Evolutionary conservation across 2,113 vertebrate genomes (phyloP).

Genomic region (Antechinus stuartii): DNA sequence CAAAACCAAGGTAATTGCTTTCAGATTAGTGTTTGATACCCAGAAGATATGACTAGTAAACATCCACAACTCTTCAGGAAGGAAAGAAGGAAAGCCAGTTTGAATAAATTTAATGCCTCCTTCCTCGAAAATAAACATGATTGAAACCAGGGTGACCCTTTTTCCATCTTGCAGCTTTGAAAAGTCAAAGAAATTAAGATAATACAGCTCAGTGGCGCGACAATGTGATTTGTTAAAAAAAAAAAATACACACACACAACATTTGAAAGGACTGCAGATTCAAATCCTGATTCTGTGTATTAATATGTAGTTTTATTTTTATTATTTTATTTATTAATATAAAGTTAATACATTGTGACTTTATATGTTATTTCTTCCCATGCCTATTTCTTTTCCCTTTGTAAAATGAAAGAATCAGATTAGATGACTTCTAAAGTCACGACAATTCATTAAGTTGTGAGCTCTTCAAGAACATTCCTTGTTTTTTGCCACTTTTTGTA

Average conservation of each 20-base stretch:
- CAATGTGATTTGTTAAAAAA: neutral
- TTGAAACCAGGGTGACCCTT: constrained; percentile 15
- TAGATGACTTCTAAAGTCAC: neutral
- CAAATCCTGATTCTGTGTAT: neutral
- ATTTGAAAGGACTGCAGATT: neutral
- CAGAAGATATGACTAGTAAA: constrained; percentile 29
- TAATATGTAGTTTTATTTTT: neutral
- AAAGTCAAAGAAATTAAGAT: neutral
- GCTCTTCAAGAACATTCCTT: neutral
- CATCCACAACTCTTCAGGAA: constrained; percentile 8
- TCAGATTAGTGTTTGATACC: constrained; percentile 50
- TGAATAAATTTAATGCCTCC: constrained; percentile 43
- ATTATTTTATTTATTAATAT: no score
- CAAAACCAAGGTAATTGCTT: constrained; percentile 22
- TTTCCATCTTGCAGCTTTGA: constrained; percentile 20
- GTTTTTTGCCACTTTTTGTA: neutral
- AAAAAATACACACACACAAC: neutral
- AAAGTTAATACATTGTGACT: neutral
- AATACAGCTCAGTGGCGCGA: neutral
- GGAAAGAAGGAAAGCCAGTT: constrained; percentile 9
- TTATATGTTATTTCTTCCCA: neutral
- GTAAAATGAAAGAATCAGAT: neutral
- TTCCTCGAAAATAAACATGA: constrained; percentile 47
- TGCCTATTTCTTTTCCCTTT: neutral
- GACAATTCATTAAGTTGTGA: neutral